phyloP scores from a whole-genome alignment of 1,140 invertebrate genomes.

The silkworm (Bombyx mori) region ASM3026992v2 NC_085111.1:12505501-12506000 shows the following conservation, averaged over 20 bases:
- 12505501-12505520: too few species aligned
- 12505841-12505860: constrained; percentile 30
- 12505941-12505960: constrained; percentile 1
- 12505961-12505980: constrained; percentile 6
- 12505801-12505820: constrained; percentile 19
- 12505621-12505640: too few species aligned
- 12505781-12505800: constrained; percentile 22
- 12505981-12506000: neutral
- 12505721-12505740: constrained; percentile 2
- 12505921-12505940: constrained; percentile 5
- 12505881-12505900: constrained; percentile 20
- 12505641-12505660: too few species aligned
- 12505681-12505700: too few species aligned
- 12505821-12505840: constrained; percentile 39
- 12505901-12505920: constrained; percentile 11
- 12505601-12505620: too few species aligned
- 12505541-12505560: too few species aligned
- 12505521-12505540: too few species aligned
- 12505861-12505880: constrained; percentile 13
- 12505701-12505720: neutral
- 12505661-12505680: too few species aligned
- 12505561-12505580: too few species aligned
- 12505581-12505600: too few species aligned
- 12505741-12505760: constrained; percentile 11
- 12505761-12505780: constrained; percentile 12